A percentile compares a stretch with the other conserved stretches of the same genome.
Evolutionary conservation across 2,888 invertebrate genomes (phyloP).

Genomic region (Linyphia triangularis): DNA sequence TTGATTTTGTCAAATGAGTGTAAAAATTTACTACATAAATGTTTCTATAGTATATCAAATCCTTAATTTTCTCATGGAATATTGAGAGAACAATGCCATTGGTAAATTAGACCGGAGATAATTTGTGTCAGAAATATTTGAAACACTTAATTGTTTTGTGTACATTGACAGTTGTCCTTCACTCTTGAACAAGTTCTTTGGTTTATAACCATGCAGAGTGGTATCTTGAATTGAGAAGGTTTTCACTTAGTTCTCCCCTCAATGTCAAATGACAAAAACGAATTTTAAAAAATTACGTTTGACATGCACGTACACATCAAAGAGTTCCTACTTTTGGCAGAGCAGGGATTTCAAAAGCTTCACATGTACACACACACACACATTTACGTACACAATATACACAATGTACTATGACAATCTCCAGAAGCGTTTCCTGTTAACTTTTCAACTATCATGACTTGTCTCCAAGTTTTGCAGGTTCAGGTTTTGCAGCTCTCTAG

Average conservation of each 20-base stretch:
- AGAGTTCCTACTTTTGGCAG: constrained; percentile 28
- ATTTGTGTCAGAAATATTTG: constrained; percentile 8
- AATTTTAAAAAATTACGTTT: constrained; percentile 37
- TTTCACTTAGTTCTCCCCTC: constrained; percentile 7
- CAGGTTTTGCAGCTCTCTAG: not conserved
- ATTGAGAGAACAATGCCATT: constrained; percentile 1
- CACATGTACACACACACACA: constrained; percentile 49
- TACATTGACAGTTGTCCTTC: constrained; percentile 48
- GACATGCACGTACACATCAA: constrained; percentile 62
- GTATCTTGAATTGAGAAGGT: constrained; percentile 2
- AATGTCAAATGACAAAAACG: constrained; percentile 25
- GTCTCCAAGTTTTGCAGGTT: not conserved
- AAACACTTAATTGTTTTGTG: constrained; percentile 34
- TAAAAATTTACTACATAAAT: not conserved
- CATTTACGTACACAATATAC: constrained; percentile 72
- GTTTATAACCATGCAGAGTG: not conserved
- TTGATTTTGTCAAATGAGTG: not conserved
- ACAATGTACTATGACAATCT: constrained; percentile 60
- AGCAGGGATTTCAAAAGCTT: constrained; percentile 50
- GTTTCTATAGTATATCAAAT: not conserved
- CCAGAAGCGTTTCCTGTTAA: constrained; percentile 36
- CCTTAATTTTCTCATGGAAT: not conserved
- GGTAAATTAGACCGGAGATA: not conserved
- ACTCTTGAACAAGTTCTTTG: constrained; percentile 22
- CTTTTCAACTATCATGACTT: not conserved